These are phyloP conservation scores for Chamaedrilus cognettii DNA, from an alignment of 2,888 invertebrate genomes.

Conservation along the genomic window DNA sequence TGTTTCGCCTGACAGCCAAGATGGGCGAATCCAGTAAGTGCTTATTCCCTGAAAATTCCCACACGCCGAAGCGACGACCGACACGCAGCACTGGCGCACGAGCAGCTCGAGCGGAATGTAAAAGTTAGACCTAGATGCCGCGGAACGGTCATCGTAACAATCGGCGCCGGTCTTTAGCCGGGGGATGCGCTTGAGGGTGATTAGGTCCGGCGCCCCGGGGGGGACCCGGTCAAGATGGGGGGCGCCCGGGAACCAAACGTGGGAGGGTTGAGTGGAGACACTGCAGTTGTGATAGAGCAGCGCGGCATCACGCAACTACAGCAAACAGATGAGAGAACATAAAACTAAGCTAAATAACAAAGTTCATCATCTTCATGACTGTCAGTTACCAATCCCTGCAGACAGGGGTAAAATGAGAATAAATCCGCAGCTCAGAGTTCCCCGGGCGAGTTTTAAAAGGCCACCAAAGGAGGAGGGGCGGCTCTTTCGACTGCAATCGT, in stretches of 20 bases:
- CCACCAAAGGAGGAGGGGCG: too few species aligned
- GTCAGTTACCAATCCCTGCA: too few species aligned
- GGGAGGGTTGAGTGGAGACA: not conserved
- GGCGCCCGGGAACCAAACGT: too few species aligned
- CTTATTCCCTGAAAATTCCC: too few species aligned
- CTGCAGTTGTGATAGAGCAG: conserved; percentile 73
- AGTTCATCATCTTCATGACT: too few species aligned
- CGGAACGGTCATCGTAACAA: not conserved
- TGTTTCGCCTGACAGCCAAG: not conserved
- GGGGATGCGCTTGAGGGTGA: not conserved
- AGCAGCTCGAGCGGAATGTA: not conserved
- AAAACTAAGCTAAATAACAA: not conserved
- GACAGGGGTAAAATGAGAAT: too few species aligned
- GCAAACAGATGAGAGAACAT: conserved; percentile 30
- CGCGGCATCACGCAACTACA: conserved; percentile 73
- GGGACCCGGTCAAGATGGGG: too few species aligned
- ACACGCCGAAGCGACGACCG: not conserved
- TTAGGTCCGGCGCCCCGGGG: too few species aligned
- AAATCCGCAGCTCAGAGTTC: too few species aligned
- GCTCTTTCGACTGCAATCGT: too few species aligned
- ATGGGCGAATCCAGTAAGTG: too few species aligned
- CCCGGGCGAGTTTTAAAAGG: too few species aligned
- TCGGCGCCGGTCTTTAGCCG: not conserved
- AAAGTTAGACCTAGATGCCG: not conserved
- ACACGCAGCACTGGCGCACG: conserved; percentile 4